These are phyloP conservation scores for Loripinus fragilis DNA, from an alignment of 2,888 invertebrate species.

Conservation along the genomic window DNA sequence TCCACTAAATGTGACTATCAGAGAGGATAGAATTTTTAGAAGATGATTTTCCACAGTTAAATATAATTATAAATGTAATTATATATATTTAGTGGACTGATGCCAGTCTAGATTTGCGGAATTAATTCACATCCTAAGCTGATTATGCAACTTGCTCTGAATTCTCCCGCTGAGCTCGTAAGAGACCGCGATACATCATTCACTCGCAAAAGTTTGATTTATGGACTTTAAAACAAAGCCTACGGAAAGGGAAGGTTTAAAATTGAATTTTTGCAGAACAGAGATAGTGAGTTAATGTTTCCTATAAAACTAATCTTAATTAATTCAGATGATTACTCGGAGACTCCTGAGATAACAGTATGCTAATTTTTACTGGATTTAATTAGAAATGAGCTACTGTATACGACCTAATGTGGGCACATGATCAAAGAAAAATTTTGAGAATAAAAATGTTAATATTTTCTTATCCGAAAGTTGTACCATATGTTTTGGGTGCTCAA, in stretches of 20 bases:
- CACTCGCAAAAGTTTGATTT: constrained; percentile 5
- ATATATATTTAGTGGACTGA: too few species aligned
- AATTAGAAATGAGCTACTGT: constrained; percentile 4
- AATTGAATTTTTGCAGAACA: neutral
- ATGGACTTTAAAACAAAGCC: constrained; percentile 9
- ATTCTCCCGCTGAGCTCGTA: neutral
- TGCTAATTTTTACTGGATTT: constrained; percentile 6
- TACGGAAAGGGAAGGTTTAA: neutral
- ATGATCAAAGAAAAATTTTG: too few species aligned
- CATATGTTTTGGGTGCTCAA: too few species aligned
- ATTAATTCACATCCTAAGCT: neutral
- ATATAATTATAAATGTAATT: too few species aligned
- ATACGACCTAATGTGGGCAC: too few species aligned
- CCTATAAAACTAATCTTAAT: neutral
- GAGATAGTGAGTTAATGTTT: constrained; percentile 1
- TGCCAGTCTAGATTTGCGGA: neutral
- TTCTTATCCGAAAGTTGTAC: too few species aligned
- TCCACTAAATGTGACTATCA: too few species aligned
- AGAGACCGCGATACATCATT: neutral
- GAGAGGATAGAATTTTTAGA: too few species aligned
- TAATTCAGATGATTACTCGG: neutral
- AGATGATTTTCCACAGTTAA: too few species aligned
- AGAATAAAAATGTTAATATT: too few species aligned
- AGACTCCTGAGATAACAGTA: neutral
- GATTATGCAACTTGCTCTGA: neutral